Conservation (phyloP, 1,140 invertebrate genomes). For the Macrotrachela quadricornifera region DNA sequence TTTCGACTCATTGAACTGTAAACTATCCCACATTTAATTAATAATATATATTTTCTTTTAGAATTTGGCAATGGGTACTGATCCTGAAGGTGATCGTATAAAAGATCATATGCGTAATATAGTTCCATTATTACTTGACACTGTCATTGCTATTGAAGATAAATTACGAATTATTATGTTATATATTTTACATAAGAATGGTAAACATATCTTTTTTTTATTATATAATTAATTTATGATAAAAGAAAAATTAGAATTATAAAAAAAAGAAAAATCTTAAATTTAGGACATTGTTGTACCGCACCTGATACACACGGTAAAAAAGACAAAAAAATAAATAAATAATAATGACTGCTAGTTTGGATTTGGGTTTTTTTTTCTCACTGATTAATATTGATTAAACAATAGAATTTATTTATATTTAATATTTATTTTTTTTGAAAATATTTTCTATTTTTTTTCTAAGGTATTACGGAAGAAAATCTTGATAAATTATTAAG, state of each 20-base stretch:
- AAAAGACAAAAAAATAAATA: too few species aligned
- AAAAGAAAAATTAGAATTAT: too few species aligned
- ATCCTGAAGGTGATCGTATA: slow-evolving; percentile 93
- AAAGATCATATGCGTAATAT: slow-evolving; percentile 98
- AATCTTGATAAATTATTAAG: slow-evolving; percentile 90
- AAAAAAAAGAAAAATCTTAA: not conserved
- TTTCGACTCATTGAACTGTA: not conserved
- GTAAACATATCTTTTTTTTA: too few species aligned
- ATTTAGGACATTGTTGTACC: not conserved
- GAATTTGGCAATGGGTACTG: slow-evolving; percentile 73
- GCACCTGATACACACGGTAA: too few species aligned
- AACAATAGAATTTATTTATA: too few species aligned
- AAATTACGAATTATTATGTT: slow-evolving; percentile 93
- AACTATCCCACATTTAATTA: not conserved
- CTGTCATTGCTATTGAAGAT: slow-evolving; percentile 65
- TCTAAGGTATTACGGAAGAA: slow-evolving; percentile 67
- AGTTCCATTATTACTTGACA: slow-evolving; percentile 82
- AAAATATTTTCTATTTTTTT: slow-evolving; percentile 18
- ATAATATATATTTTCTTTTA: slow-evolving; percentile 29
- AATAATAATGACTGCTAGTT: too few species aligned
- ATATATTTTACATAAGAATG: slow-evolving; percentile 96
- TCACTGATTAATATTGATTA: too few species aligned
- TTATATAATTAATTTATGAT: slow-evolving; percentile 13
- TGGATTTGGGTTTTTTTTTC: too few species aligned
- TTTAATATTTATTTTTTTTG: too few species aligned